Evolutionary conservation across 2,888 invertebrate species (phyloP), one percentile per base, ranked within the genome.

Genomic region (Plagodis dolabraria): DNA sequence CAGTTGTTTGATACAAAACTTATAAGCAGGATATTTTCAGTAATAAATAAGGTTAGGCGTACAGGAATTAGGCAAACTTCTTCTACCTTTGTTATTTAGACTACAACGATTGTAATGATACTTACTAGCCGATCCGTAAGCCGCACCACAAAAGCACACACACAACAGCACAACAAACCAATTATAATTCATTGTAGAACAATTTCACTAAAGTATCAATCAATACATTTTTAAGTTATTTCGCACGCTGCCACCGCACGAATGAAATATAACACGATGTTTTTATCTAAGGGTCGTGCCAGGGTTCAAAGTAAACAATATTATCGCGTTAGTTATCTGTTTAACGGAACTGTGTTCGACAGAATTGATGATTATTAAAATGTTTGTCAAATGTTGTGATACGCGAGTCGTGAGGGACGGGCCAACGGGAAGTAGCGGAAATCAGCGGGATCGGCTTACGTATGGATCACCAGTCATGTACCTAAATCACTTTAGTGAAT

Each of bases 291-390:
- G 77, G 86, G 82, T 86, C 84, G 73, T 69, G 74, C 69, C 78
- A 63, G 75, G 82, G 90, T 87, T 89, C 87, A 84, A 74, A 79
- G 85, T 87, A 83, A 87, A 87, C 77, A 84, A 69, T 81, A 79
- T 86, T 89, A 89, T 87, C 88, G 64, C 66, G 69, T 22, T 75
- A 77, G 79, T 86, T 89, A 89, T 86, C 83, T 68, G 64, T 49
- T 70, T 67, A 75, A 79, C 76, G 74, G 76, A 82, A 81, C 74
- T 74, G 69, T 42, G 53, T 57, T 46, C 47, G 52, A 57, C 49
- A 45, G 50, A 59, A 59, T 56, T 56, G 58, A 53, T 53, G 47
- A 53, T 54, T 48, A 58, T 57, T 57, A 53, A 33, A 53, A 57
- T 57, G 61, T 61, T 67, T 69, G 64, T 64, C 67, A 62, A 69